phyloP scores from a whole-genome alignment of 2,113 vertebrate species.

The Burhinus oedicnemus region DNA sequence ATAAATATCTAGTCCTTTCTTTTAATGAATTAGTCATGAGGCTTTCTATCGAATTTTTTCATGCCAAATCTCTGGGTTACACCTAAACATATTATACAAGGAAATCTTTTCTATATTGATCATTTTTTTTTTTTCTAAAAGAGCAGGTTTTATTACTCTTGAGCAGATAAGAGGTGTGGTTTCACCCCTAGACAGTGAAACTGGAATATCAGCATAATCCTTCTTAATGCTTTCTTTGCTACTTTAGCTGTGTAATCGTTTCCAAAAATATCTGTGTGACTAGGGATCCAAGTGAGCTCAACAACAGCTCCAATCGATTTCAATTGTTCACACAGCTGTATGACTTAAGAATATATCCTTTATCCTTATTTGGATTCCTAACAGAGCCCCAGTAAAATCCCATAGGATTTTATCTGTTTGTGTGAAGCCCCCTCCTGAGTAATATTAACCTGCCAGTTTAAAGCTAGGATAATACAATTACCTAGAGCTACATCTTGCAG shows the following conservation, averaged over 20 bases:
- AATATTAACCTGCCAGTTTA: constrained; percentile 20
- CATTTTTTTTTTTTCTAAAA: not conserved
- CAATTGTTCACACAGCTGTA: constrained; percentile 25
- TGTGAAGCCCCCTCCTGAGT: constrained; percentile 4
- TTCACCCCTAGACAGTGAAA: constrained; percentile 8
- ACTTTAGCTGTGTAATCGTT: constrained; percentile 9
- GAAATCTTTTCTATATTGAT: not conserved
- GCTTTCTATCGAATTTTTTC: not conserved
- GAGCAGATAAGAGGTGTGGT: not conserved
- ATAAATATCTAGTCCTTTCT: not conserved
- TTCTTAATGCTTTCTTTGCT: constrained; percentile 33
- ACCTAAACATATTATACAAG: not conserved
- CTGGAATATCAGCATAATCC: constrained; percentile 36
- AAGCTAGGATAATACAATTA: constrained; percentile 11
- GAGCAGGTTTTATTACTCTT: not conserved
- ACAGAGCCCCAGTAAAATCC: constrained; percentile 17
- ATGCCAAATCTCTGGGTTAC: not conserved
- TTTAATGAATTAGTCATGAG: not conserved
- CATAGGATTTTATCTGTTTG: constrained; percentile 19
- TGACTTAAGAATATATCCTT: constrained; percentile 30
- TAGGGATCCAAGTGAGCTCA: constrained; percentile 1
- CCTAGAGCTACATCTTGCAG: not conserved
- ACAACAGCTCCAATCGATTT: not conserved
- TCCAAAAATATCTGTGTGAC: constrained; percentile 34
- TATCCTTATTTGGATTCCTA: constrained; percentile 39